A percentile compares a stretch with the other conserved stretches of the same genome.
phyloP scores from a whole-genome alignment of 2,888 invertebrate genomes.

The Bruchidius siliquastri region DNA sequence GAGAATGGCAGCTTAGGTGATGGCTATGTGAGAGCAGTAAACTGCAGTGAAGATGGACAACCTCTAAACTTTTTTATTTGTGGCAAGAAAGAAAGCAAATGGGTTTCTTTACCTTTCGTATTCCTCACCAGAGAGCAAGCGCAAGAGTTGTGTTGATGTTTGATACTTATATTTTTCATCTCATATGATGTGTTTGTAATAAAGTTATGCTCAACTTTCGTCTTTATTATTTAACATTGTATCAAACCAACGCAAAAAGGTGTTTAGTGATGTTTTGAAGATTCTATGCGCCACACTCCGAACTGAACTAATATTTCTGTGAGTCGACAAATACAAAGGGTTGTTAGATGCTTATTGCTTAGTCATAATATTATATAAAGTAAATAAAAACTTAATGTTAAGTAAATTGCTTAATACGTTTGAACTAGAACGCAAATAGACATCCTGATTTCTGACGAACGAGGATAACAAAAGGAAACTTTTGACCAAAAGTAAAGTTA shows the following conservation, averaged over 20 bases:
- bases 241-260: background rate
- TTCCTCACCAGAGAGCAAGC: slow-evolving; percentile 13
- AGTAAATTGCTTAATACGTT: no score
- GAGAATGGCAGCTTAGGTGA: slow-evolving; percentile 10
- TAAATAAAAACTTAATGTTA: no score
- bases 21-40: slow-evolving; percentile 11
- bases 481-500: no score
- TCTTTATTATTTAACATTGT: background rate
- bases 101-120: slow-evolving; percentile 15
- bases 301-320: no score
- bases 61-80: slow-evolving; percentile 13
- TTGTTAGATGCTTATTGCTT: no score
- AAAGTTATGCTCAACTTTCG: background rate
- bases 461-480: no score
- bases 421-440: no score
- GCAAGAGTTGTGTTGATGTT: slow-evolving; percentile 6
- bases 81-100: slow-evolving; percentile 8
- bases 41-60: slow-evolving; percentile 10
- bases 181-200: background rate
- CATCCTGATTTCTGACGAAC: no score
- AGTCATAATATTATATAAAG: no score
- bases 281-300: no score
- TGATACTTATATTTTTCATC: background rate
- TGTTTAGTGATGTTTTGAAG: no score
- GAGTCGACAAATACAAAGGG: no score